Evolutionary conservation across 2,113 vertebrate genomes (phyloP).

Genomic region (Prinia subflava): DNA sequence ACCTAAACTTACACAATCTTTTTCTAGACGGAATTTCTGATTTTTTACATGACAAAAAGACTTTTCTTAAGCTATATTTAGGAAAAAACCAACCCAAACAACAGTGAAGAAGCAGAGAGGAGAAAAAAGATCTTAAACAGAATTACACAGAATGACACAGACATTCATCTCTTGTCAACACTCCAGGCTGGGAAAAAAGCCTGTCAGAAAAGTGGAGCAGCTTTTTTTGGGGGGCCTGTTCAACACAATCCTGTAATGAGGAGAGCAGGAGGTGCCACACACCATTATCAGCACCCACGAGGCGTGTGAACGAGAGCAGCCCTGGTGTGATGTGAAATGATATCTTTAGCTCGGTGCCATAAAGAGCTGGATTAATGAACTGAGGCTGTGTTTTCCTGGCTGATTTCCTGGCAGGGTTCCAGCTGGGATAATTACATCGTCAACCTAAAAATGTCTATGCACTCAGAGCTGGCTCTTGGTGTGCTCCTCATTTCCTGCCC

Average conservation of each 20-base stretch:
- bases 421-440: background rate
- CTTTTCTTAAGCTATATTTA: background rate
- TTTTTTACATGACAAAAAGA: background rate
- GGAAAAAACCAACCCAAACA: background rate
- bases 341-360: background rate
- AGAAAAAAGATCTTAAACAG: background rate
- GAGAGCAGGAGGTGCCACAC: background rate
- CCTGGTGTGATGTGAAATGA: background rate
- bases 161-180: background rate
- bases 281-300: background rate
- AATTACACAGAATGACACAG: background rate
- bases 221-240: background rate
- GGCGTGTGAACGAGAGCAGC: background rate
- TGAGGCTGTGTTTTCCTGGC: background rate
- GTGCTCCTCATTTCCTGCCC: background rate
- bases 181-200: background rate
- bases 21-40: background rate
- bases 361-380: slow-evolving; percentile 22
- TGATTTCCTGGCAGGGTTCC: slow-evolving; percentile 34
- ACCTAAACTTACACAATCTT: background rate
- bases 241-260: background rate
- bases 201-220: background rate
- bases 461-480: background rate
- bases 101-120: background rate
- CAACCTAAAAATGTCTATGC: background rate